A percentile compares a stretch with the other conserved stretches of the same genome.
Evolutionary conservation across 2,113 vertebrate species (phyloP).

Genomic region (Phainopepla nitens): DNA sequence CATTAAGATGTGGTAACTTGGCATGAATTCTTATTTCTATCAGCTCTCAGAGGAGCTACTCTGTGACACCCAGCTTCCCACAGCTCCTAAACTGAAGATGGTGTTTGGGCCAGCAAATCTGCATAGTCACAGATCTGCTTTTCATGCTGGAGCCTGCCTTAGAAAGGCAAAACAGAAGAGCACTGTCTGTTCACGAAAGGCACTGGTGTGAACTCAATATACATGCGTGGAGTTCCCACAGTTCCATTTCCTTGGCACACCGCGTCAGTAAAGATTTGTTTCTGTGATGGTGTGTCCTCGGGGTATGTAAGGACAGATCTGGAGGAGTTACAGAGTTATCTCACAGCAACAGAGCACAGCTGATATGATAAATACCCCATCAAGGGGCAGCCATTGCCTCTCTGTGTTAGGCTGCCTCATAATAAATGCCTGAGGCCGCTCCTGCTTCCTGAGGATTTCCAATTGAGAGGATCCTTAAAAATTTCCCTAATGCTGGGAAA

Average conservation of each 20-base stretch:
- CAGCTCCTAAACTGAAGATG: neutral
- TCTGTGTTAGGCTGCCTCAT: neutral
- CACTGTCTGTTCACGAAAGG: neutral
- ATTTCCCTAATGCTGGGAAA: neutral
- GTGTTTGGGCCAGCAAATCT: slow-evolving; percentile 34
- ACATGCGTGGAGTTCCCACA: neutral
- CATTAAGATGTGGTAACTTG: neutral
- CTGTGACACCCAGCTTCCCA: slow-evolving; percentile 20
- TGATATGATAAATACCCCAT: neutral
- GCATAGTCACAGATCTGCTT: slow-evolving; percentile 38
- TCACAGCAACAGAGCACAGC: neutral
- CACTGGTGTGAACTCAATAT: slow-evolving; percentile 3
- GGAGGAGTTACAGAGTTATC: slow-evolving; percentile 10
- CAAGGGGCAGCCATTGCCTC: neutral
- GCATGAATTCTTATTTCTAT: neutral
- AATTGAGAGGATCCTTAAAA: neutral
- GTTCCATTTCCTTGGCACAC: neutral
- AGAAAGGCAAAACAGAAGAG: slow-evolving; percentile 27
- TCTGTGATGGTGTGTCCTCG: neutral
- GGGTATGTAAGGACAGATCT: slow-evolving; percentile 9
- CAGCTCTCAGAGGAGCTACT: neutral
- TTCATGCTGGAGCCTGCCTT: slow-evolving; percentile 11
- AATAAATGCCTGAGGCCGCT: neutral
- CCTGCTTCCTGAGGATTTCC: neutral
- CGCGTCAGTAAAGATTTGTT: neutral